phyloP scores from a whole-genome alignment of 2,797 vertebrate genomes.

The Pseudomugil gertrudae region DNA sequence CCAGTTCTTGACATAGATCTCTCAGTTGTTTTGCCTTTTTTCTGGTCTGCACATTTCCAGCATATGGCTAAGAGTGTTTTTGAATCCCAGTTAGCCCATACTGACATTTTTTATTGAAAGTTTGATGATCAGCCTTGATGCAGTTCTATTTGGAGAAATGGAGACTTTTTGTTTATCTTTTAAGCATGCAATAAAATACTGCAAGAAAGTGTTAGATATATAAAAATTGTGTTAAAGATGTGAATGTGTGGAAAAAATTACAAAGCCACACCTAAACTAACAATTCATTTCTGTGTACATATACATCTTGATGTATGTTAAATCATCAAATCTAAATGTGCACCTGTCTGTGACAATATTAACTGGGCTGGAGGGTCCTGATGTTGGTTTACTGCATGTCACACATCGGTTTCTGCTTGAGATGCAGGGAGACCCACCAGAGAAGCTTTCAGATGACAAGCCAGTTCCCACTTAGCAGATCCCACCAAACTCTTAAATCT shows the following conservation, averaged over 20 bases:
- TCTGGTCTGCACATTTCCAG: neutral
- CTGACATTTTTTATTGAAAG: too few species aligned
- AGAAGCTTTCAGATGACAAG: slow-evolving; percentile 56
- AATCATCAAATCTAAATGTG: slow-evolving; percentile 20
- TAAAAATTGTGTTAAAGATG: neutral
- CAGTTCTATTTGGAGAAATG: neutral
- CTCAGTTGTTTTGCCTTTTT: neutral
- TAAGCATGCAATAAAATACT: neutral
- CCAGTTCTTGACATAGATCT: neutral
- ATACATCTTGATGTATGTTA: neutral
- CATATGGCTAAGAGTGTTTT: neutral
- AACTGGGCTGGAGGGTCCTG: slow-evolving; percentile 43
- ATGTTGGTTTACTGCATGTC: slow-evolving; percentile 29
- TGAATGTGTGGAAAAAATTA: neutral
- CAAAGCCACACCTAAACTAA: too few species aligned
- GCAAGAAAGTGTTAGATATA: neutral
- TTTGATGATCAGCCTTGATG: neutral
- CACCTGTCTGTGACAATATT: slow-evolving; percentile 52
- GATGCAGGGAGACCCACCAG: slow-evolving; percentile 39
- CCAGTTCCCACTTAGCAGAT: slow-evolving; percentile 51
- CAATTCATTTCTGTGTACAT: neutral
- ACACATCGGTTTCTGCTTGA: slow-evolving; percentile 26
- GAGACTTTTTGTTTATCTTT: neutral
- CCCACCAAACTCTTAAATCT: slow-evolving; percentile 37
- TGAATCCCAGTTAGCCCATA: too few species aligned